These are phyloP conservation scores for Drosophila nigricruria DNA, from an alignment of 2,888 invertebrate genomes.

Conservation along the genomic window DNA sequence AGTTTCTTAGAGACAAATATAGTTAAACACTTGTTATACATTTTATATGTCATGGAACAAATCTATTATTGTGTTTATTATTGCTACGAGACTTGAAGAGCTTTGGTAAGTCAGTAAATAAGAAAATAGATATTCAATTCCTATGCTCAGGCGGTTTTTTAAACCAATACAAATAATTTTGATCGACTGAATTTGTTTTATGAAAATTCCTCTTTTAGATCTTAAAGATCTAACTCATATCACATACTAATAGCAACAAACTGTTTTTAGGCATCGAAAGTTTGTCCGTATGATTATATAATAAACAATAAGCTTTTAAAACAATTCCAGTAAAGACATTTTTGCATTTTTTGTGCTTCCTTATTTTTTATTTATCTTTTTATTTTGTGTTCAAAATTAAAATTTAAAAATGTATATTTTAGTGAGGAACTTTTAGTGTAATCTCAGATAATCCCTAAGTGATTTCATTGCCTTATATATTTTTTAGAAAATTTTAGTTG, in stretches of 20 bases:
- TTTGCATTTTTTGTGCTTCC: background rate
- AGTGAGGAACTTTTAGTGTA: background rate
- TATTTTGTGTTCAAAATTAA: background rate
- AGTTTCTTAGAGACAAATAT: constrained; percentile 21
- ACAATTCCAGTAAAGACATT: background rate
- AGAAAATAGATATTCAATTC: background rate
- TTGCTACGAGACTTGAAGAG: background rate
- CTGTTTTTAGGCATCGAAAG: too few relatives aligned
- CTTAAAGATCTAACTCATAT: too few relatives aligned
- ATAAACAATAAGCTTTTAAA: too few relatives aligned
- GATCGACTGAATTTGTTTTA: too few relatives aligned
- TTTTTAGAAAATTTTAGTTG: too few relatives aligned
- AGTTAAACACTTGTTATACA: constrained; percentile 23
- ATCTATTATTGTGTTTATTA: background rate
- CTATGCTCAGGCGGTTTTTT: too few relatives aligned
- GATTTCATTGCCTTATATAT: background rate
- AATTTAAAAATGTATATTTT: background rate
- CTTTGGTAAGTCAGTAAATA: background rate
- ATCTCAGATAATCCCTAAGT: background rate
- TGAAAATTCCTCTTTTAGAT: too few relatives aligned
- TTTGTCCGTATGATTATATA: too few relatives aligned
- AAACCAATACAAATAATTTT: too few relatives aligned
- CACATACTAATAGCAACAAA: too few relatives aligned
- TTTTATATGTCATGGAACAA: background rate
- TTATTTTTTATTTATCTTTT: background rate